Percentiles rank a stretch among this genome's conserved stretches.
Conservation (phyloP, 2,113 vertebrate species). For the Anolis sagrei region DNA sequence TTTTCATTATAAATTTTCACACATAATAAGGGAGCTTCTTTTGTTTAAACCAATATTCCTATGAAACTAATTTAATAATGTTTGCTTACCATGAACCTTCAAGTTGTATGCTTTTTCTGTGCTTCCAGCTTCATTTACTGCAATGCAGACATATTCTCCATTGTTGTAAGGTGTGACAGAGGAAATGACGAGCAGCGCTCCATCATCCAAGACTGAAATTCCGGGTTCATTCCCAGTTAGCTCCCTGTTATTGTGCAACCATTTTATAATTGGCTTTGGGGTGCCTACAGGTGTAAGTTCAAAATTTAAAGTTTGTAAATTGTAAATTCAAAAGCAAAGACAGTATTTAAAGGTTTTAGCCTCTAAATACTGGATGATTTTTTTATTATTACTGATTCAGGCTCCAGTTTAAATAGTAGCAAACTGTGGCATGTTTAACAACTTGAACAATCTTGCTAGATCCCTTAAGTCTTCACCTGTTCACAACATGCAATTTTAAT, state of each 20-base stretch:
- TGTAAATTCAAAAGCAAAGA: neutral
- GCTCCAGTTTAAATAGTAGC: neutral
- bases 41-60: neutral
- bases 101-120: constrained; percentile 93
- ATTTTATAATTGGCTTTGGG: constrained; percentile 91
- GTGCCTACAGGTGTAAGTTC: constrained; percentile 76
- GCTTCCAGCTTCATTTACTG: constrained; percentile 91
- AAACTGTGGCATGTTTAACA: neutral
- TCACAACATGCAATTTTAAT: neutral
- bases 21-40: neutral
- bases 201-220: constrained; percentile 87
- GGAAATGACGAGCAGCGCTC: constrained; percentile 84
- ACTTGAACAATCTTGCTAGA: neutral
- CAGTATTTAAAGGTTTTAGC: neutral
- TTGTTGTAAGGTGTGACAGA: constrained; percentile 85
- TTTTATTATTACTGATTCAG: neutral
- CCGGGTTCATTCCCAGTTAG: constrained; percentile 88
- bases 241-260: constrained; percentile 89
- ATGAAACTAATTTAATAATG: neutral
- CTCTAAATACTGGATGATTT: neutral
- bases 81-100: constrained; percentile 89
- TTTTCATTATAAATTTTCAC: neutral
- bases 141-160: constrained; percentile 92
- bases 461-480: neutral
- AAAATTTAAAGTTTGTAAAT: no score